A percentile compares a stretch with the other conserved stretches of the same genome.
Conservation (phyloP, 1,140 invertebrate genomes). For the Cyphomyrmex costatus region DNA sequence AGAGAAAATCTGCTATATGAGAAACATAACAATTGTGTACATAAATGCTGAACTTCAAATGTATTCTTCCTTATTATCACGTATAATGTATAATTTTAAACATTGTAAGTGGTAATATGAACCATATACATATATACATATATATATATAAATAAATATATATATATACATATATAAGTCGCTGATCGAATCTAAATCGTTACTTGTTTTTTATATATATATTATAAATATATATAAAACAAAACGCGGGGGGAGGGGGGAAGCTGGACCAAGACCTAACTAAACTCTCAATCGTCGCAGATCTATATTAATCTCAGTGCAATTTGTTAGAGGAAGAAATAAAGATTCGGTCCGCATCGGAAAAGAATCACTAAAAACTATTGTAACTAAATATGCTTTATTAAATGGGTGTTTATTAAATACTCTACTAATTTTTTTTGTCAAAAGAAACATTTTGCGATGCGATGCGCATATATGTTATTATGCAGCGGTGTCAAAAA, state of each 20-base stretch:
- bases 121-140: conserved; percentile 74
- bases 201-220: conserved; percentile 86
- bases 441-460: background rate
- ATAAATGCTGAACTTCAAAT: conserved; percentile 85
- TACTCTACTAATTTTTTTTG: conserved; percentile 68
- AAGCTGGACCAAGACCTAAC: conserved; percentile 73
- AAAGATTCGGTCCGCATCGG: conserved; percentile 70
- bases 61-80: conserved; percentile 85
- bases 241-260: background rate
- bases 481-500: conserved; percentile 94
- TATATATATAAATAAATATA: conserved; percentile 65
- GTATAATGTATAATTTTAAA: conserved; percentile 36
- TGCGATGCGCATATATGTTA: conserved; percentile 28
- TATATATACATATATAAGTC: conserved; percentile 78
- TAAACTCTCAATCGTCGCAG: conserved; percentile 65
- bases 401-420: conserved; percentile 87
- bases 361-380: conserved; percentile 79
- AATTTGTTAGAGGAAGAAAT: conserved; percentile 68
- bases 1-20: conserved; percentile 74
- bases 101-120: conserved; percentile 51
- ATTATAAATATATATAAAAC: conserved; percentile 81
- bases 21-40: conserved; percentile 85
- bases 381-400: conserved; percentile 86
- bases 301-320: conserved; percentile 68
- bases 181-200: conserved; percentile 84